Evolutionary conservation across 2,113 vertebrate genomes (phyloP).

Genomic region (Phrynosoma blainvillii): DNA sequence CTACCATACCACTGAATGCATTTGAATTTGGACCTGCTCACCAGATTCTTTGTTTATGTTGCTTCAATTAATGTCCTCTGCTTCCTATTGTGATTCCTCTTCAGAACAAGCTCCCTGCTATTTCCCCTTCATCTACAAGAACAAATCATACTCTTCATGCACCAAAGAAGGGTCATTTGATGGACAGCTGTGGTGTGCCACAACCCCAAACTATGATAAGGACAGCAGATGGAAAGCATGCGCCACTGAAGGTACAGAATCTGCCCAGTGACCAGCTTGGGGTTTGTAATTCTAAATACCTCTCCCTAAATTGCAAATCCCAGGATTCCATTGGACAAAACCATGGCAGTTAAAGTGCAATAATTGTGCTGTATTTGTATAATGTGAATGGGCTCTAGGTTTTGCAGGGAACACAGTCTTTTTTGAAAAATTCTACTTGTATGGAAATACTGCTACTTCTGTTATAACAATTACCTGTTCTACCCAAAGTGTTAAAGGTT

Average conservation of each 20-base stretch:
- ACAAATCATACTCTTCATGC: neutral
- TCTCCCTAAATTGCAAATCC: no score
- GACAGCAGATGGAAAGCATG: constrained; percentile 7
- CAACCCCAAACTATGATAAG: constrained; percentile 2
- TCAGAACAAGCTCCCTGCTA: neutral
- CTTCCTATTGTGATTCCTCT: neutral
- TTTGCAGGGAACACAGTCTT: neutral
- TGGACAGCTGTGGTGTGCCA: constrained; percentile 21
- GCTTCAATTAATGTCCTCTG: neutral
- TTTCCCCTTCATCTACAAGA: neutral
- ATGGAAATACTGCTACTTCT: neutral
- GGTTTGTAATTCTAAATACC: no score
- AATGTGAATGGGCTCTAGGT: no score
- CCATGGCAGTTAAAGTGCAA: no score
- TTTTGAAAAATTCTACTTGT: neutral
- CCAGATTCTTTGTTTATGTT: neutral
- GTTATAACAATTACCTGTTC: neutral
- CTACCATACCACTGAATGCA: neutral
- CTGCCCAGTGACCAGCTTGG: neutral
- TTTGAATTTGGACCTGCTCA: neutral
- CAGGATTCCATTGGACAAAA: no score
- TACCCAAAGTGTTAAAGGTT: neutral
- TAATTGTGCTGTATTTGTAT: no score
- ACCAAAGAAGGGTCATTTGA: neutral
- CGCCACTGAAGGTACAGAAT: neutral